phyloP scores from a whole-genome alignment of 2,113 vertebrate species.

The Dasyornis broadbenti region DNA sequence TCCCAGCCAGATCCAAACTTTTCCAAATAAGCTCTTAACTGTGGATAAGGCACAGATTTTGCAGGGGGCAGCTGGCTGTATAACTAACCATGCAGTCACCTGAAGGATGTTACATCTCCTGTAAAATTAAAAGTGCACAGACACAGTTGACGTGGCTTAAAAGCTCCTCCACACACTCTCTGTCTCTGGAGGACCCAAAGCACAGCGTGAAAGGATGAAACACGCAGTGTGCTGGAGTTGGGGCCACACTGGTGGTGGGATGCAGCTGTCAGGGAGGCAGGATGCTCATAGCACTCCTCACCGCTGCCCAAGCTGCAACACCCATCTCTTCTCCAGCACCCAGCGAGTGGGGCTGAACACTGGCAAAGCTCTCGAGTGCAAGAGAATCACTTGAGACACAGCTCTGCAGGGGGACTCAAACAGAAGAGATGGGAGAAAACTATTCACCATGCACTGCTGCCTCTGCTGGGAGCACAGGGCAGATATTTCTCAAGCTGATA shows the following conservation, averaged over 20 bases:
- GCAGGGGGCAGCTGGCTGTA: not conserved
- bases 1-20: not conserved
- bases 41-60: not conserved
- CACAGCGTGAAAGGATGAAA: not conserved
- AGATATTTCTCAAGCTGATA: not conserved
- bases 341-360: not conserved
- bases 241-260: not conserved
- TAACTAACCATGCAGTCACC: not conserved
- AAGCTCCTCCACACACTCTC: not conserved
- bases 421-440: not conserved
- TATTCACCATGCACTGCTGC: not conserved
- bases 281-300: not conserved
- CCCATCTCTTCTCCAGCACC: not conserved
- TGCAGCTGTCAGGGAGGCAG: rapidly evolving
- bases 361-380: not conserved
- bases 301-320: not conserved
- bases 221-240: rapidly evolving
- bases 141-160: not conserved
- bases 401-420: not conserved
- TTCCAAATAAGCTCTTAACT: not conserved
- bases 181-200: not conserved
- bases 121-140: not conserved
- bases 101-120: not conserved
- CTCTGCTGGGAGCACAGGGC: slow-evolving; percentile 19
- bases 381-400: rapidly evolving